Base-by-base conservation (phyloP, 2,888 invertebrate species). In the Ormyrus nitidulus region DNA sequence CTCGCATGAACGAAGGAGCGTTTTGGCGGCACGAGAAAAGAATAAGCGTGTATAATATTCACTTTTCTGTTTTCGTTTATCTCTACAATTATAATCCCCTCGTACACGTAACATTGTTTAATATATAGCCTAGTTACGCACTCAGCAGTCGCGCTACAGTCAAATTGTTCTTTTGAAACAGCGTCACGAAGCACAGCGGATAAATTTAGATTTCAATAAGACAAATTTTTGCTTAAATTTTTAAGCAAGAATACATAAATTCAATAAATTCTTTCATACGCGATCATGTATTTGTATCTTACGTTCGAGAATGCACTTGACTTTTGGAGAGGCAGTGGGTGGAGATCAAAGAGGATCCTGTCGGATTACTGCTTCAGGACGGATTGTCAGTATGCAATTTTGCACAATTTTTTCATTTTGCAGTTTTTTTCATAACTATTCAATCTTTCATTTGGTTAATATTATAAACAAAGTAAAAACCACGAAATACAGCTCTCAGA, bases 381-480 rank as follows among this genome's bases (percentile, higher is more conserved):
- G 86, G 86, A 86, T 85, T 86, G 83, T 85, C 81, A 84, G 83
- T 75, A 46, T 58, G 49, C 61, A 62, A 74, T 53, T 70, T 74
- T 19, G 19, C 53, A 53, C 13, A 34, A 44, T 8, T 59, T 54
- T n/a, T 10, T 51, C 3, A n/a, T 64, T 6, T 46, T 64, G 48
- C 49, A 7, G 62, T 34, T n/a, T 56, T 49, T 8, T 62, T 66
- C 34, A 34, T 34, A 34, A 34, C 34, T 76, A 11, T 19, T 75
- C 48, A 59, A 19, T 58, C 46, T 9, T 66, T 66, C 19, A 48
- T 53, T 34, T 65, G 53, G 56, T 75, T 59, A 53, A 13, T 44
- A 51, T 62, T 53, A 44, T 53, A 53, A 53, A 11, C 44, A 62
- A 51, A 51, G 53, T 61, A 62, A 62, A 72, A 46, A 61, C 44